A percentile compares a stretch with the other conserved stretches of the same genome.
These are phyloP conservation scores for Drosophila pallidifrons DNA, from an alignment of 1,140 invertebrate species.

Conservation along the genomic window DNA sequence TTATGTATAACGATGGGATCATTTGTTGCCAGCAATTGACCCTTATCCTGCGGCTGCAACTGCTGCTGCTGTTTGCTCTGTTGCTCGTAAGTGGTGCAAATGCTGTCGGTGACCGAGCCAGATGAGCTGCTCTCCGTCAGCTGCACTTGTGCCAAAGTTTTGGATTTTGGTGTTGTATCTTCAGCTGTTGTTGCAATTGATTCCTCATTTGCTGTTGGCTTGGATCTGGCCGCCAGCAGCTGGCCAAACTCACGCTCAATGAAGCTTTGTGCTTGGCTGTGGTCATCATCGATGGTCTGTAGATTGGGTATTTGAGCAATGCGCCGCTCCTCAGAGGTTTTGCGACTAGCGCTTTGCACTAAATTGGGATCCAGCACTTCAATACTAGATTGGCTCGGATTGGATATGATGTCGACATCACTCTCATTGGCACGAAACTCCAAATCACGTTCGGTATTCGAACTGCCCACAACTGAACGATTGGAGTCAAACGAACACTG, in stretches of 20 bases:
- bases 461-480: slow-evolving; percentile 83
- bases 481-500: slow-evolving; percentile 83
- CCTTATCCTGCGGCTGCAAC: slow-evolving; percentile 21
- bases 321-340: slow-evolving; percentile 75
- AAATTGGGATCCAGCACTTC: slow-evolving; percentile 87
- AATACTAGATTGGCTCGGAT: slow-evolving; percentile 89
- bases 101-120: slow-evolving; percentile 88
- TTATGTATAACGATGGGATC: slow-evolving; percentile 34
- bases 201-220: background rate
- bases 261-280: slow-evolving; percentile 55
- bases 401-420: slow-evolving; percentile 88
- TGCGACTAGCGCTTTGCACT: slow-evolving; percentile 80
- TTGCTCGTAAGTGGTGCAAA: slow-evolving; percentile 88
- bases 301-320: slow-evolving; percentile 61
- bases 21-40: slow-evolving; percentile 2
- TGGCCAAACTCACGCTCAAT: slow-evolving; percentile 63
- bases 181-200: background rate
- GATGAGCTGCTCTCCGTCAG: slow-evolving; percentile 88
- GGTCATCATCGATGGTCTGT: slow-evolving; percentile 59
- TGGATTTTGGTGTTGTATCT: slow-evolving; percentile 16
- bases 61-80: slow-evolving; percentile 49
- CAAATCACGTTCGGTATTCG: slow-evolving; percentile 75
- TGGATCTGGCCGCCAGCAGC: slow-evolving; percentile 22
- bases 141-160: slow-evolving; percentile 53
- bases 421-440: slow-evolving; percentile 86